Evolutionary conservation across 1,140 invertebrate species (phyloP), one percentile per base, ranked within the genome.

Genomic region (Babylonia areolata): DNA sequence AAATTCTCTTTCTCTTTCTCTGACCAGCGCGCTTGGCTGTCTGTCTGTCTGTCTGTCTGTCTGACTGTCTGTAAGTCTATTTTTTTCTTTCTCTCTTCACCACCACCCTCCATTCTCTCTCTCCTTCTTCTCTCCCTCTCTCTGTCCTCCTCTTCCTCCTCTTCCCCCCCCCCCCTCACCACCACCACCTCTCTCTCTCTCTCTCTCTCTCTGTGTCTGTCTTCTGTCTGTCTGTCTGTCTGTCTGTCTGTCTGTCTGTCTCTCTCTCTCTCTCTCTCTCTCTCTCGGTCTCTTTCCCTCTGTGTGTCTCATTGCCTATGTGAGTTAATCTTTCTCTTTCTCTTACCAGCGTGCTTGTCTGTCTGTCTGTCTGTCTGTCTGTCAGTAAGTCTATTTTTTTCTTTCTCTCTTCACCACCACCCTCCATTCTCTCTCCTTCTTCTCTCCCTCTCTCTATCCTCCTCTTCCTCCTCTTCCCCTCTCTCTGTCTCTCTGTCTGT

Each of bases 221-320:
- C 58, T 69, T 69, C 58, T 31, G 3, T 69, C 20, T 69, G 3
- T 69, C 20, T 69, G 3, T 69, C 58, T 69, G n/a, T n/a, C 58
- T 69, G 6, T 69, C 58, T 69, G 6, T 69, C 58, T 69, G 6
- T 69, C 58, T 31, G 3, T 69, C 20, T 69, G 3, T 69, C 20
- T 69, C 20, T 69, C 58, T 69, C 58, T 69, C 20, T 69, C n/a
- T 69, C 58, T 69, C 58, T 69, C 58, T 31, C 58, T 69, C n/a
- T 69, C 58, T 31, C 58, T 69, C 23, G 20, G n/a, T n/a, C n/a
- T n/a, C n/a, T n/a, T n/a, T n/a, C n/a, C n/a, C n/a, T 69, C 6
- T 69, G 20, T 69, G 20, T 69, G 58, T 69, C 3, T 69, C 6
- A 11, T 6, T 69, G 20, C 23, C 3, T 69, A 5, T 69, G 20